Conservation (phyloP, 2,113 vertebrate species). For the Oplegnathus fasciatus region DNA sequence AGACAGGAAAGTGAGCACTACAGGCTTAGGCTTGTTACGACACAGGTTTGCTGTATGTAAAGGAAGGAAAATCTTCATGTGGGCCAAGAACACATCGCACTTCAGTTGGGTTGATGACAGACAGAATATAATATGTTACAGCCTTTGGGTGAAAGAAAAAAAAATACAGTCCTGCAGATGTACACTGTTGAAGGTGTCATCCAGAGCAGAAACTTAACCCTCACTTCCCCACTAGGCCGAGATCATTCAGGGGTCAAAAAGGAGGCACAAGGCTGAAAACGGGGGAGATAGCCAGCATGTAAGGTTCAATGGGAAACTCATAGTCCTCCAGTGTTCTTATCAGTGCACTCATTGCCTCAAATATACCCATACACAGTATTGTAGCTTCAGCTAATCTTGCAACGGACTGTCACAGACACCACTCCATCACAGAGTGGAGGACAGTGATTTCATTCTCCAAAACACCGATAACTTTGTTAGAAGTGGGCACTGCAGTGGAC, state of each 20-base stretch:
- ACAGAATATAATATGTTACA: neutral
- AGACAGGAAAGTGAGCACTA: conserved; percentile 42
- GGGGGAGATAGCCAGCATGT: conserved; percentile 24
- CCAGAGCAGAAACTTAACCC: conserved; percentile 43
- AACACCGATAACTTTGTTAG: conserved; percentile 40
- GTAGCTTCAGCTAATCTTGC: neutral
- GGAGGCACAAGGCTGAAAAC: conserved; percentile 68
- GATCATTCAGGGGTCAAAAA: conserved; percentile 64
- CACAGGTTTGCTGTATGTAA: conserved; percentile 24
- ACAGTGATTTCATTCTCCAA: conserved; percentile 9
- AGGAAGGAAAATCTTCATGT: conserved; percentile 10
- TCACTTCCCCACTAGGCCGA: conserved; percentile 20
- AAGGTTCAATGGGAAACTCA: conserved; percentile 10
- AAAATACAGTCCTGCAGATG: conserved; percentile 18
- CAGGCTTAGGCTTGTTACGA: conserved; percentile 49
- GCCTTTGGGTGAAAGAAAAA: conserved; percentile 18
- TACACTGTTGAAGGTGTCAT: conserved; percentile 27
- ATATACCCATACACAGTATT: neutral
- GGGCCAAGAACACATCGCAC: neutral
- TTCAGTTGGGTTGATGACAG: conserved; percentile 15
- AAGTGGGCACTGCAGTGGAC: conserved; percentile 58
- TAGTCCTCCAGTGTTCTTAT: conserved; percentile 25
- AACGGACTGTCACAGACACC: neutral
- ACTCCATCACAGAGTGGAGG: neutral
- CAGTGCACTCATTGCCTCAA: conserved; percentile 9